These are phyloP conservation scores for Falco rusticolus DNA, from an alignment of 2,797 vertebrate genomes.

Conservation along the genomic window DNA sequence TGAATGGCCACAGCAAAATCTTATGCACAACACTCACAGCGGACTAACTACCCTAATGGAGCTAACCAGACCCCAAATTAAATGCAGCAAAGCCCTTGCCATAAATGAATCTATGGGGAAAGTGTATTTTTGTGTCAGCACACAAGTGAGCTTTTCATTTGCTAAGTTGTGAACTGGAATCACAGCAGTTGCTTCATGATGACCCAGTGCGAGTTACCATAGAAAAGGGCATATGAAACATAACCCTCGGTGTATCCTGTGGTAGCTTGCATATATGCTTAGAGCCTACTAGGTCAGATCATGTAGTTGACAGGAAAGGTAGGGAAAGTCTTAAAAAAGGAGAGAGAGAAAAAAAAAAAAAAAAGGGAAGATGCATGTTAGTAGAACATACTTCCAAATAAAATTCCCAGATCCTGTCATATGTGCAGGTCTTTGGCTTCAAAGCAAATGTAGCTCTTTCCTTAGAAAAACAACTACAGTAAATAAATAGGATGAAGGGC, in stretches of 20 bases:
- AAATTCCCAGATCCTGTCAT: neutral
- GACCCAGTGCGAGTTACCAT: neutral
- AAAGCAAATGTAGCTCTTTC: neutral
- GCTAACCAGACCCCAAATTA: neutral
- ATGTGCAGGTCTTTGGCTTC: neutral
- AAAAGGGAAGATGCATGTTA: neutral
- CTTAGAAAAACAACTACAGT: neutral
- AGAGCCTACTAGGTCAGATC: neutral
- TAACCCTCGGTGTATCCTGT: neutral
- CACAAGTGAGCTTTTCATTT: neutral
- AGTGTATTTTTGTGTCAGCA: neutral
- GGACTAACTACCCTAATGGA: neutral
- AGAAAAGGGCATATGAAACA: neutral
- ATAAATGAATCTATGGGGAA: neutral
- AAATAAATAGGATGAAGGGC: neutral
- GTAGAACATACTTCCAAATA: neutral
- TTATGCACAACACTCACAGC: neutral
- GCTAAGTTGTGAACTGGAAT: neutral
- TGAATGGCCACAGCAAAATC: neutral
- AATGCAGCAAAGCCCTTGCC: neutral
- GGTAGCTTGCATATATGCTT: neutral
- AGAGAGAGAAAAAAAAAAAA: too few species aligned
- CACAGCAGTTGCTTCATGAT: neutral
- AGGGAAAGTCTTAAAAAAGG: neutral
- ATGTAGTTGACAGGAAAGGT: neutral